Percentiles rank a stretch among this genome's conserved stretches.
Conservation (phyloP, 2,888 invertebrate genomes). For the Plagodis pulveraria region DNA sequence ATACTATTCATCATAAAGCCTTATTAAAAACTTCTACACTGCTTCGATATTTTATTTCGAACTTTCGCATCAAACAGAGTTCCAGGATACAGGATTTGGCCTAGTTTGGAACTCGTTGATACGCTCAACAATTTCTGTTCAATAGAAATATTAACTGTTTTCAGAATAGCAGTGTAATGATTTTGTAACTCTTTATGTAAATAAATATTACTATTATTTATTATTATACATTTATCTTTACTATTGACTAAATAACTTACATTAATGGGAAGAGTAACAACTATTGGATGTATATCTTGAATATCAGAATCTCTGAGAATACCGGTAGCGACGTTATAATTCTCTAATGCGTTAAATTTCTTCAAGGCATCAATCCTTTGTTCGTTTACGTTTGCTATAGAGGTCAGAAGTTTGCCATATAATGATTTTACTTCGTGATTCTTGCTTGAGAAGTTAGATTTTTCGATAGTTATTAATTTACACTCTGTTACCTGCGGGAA, state of each 20-base stretch:
- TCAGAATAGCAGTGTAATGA: too few relatives aligned
- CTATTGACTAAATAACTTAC: slow-evolving; percentile 13
- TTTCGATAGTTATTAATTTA: background rate
- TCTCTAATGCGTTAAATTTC: slow-evolving; percentile 41
- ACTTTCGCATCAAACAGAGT: too few relatives aligned
- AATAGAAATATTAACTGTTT: too few relatives aligned
- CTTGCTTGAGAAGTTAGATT: background rate
- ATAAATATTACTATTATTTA: too few relatives aligned
- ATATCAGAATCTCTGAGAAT: background rate
- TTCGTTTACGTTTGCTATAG: slow-evolving; percentile 48
- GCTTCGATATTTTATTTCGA: too few relatives aligned
- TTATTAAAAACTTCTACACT: too few relatives aligned
- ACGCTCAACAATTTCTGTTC: too few relatives aligned
- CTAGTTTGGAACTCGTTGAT: too few relatives aligned
- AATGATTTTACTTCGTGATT: background rate
- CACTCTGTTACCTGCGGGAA: background rate
- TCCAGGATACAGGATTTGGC: too few relatives aligned
- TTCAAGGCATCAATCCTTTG: slow-evolving; percentile 63
- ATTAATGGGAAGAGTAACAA: slow-evolving; percentile 8
- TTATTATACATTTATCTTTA: background rate
- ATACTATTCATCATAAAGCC: too few relatives aligned
- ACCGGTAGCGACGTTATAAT: background rate
- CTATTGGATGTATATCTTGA: background rate
- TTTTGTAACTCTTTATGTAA: too few relatives aligned
- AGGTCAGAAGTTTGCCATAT: slow-evolving; percentile 5